Conservation (phyloP, 2,888 invertebrate genomes). For the Drosophila formosana region DNA sequence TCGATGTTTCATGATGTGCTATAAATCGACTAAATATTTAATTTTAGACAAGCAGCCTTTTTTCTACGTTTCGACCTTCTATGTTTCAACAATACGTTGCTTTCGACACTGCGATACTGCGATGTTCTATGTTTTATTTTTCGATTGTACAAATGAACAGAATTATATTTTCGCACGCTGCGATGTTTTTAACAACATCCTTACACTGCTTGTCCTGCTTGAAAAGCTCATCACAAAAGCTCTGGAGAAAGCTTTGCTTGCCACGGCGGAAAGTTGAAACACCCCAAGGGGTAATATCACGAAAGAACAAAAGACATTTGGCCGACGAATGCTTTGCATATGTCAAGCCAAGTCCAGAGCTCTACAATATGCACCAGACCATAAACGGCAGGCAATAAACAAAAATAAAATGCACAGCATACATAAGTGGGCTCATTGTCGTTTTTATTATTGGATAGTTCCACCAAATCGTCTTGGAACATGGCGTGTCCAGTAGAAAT, state of each 20-base stretch:
- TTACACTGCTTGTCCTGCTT: slow-evolving; percentile 15
- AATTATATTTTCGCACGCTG: not conserved
- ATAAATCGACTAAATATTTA: slow-evolving; percentile 4
- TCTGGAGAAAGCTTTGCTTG: not conserved
- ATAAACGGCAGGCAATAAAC: slow-evolving; percentile 36
- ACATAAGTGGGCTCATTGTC: slow-evolving; percentile 8
- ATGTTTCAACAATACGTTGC: not conserved
- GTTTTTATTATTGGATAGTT: slow-evolving; percentile 33
- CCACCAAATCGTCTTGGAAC: slow-evolving; percentile 11
- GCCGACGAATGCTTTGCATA: slow-evolving; percentile 39
- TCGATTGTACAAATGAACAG: not conserved
- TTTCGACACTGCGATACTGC: not conserved
- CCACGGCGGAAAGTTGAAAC: slow-evolving; percentile 10
- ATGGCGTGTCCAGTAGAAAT: slow-evolving; percentile 39
- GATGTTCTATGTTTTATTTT: not conserved
- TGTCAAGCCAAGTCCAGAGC: slow-evolving; percentile 46
- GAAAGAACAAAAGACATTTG: slow-evolving; percentile 39
- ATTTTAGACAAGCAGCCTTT: not conserved
- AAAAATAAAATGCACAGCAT: slow-evolving; percentile 23
- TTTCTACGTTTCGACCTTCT: slow-evolving; percentile 1
- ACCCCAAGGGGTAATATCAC: slow-evolving; percentile 11
- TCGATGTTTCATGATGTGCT: slow-evolving; percentile 13
- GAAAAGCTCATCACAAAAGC: not conserved
- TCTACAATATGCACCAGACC: slow-evolving; percentile 48
- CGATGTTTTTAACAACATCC: not conserved